Conservation (phyloP, 2,888 invertebrate species). For the Caenorhabditis virilis region DNA sequence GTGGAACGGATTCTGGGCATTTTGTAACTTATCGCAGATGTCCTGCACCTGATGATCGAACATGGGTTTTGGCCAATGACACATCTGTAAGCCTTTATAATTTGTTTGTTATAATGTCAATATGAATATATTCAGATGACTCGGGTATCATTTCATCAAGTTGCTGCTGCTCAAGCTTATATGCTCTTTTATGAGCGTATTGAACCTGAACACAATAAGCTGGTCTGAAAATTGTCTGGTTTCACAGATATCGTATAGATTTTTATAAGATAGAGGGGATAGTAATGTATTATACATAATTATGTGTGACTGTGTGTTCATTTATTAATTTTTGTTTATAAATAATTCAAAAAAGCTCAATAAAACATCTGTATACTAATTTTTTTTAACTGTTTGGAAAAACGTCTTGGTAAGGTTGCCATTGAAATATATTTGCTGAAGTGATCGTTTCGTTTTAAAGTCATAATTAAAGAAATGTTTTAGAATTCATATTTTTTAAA, state of each 20-base stretch:
- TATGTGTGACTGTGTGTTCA: not conserved
- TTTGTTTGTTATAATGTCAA: not conserved
- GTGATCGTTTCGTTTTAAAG: not conserved
- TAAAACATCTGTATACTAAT: not conserved
- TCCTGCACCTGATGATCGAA: slow-evolving; percentile 68
- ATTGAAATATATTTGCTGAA: not conserved
- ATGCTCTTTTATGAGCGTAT: slow-evolving; percentile 84
- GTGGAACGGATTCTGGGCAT: slow-evolving; percentile 87
- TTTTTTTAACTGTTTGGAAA: not conserved
- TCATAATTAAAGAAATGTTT: too few relatives aligned
- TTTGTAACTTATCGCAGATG: slow-evolving; percentile 87
- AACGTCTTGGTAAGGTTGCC: not conserved
- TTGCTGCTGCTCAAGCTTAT: slow-evolving; percentile 84
- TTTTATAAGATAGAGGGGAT: too few relatives aligned
- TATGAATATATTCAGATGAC: slow-evolving; percentile 39
- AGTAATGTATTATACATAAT: not conserved
- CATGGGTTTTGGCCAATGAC: slow-evolving; percentile 88
- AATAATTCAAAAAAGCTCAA: too few relatives aligned
- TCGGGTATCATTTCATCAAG: slow-evolving; percentile 81
- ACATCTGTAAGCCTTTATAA: slow-evolving; percentile 78
- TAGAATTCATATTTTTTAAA: too few relatives aligned
- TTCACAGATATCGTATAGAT: too few relatives aligned
- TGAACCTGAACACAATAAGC: too few relatives aligned
- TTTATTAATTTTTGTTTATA: too few relatives aligned
- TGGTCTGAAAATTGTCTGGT: too few relatives aligned